Base-by-base conservation (phyloP, 2,797 vertebrate genomes). In the Limosa lapponica region DNA sequence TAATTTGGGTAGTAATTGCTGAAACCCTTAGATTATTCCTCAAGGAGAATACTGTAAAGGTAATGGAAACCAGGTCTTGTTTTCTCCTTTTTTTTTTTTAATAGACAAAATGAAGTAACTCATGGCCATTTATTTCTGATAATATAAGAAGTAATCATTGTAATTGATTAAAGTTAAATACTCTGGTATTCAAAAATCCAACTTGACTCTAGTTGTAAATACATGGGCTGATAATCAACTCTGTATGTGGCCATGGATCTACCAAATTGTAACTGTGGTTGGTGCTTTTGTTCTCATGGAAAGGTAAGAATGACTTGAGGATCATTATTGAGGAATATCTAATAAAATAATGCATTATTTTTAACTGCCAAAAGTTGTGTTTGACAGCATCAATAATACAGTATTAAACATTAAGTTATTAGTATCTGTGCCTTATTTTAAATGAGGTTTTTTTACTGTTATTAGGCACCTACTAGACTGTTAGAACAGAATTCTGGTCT, bases 371-470 rank as follows among this genome's bases (percentile, higher is more conserved):
- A 49, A 90, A 87, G 37, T 93, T 96, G 58, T 91, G 82, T 93
- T 94, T 79, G 41, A 79, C 67, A 93, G 61, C 25, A 75, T 94
- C n/a, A 52, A 43, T 90, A 89, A 91, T 81, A 90, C 77, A 91
- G 74, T 96, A 71, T 95, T 95, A 95, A 94, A 82, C 24, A 16
- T 41, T 25, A 74, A 74, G 80, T 87, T 30, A 32, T 83, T 93
- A 54, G 55, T 74, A 82, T 87, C 32, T 57, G 90, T 96, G 96
- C 95, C 94, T 97, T 96, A 94, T 72, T 94, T 89, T 36, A 83
- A 82, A 66, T 43, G 1, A 54, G 0, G 37, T 74, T 87, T 64
- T 64, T 74, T 65, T 67, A 85, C 41, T 65, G 5, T 89, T 81
- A 86, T 69, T 34, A 69, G 84, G 87, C 82, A 96, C 79, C 91